Percentiles rank a stretch among this genome's conserved stretches.
These are phyloP conservation scores for Stenotaenia linearis DNA, from an alignment of 2,888 invertebrate species.

Conservation along the genomic window DNA sequence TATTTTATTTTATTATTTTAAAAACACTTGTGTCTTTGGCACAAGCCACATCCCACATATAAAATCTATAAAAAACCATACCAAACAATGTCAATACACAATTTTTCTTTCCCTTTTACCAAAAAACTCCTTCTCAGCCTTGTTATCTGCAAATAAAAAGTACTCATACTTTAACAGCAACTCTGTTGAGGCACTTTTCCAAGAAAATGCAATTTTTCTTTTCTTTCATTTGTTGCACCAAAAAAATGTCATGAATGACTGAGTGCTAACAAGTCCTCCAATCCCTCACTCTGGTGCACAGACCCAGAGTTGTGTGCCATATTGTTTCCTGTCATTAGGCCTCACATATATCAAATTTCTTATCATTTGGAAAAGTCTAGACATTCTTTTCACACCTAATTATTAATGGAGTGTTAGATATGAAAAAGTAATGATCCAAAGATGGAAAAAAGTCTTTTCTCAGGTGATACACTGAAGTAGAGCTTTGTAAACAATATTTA, in stretches of 20 bases:
- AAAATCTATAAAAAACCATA: no score
- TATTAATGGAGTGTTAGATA: not conserved
- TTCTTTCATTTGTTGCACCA: not conserved
- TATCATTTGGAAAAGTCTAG: not conserved
- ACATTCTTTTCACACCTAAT: not conserved
- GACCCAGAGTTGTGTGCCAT: not conserved
- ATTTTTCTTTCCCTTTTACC: no score
- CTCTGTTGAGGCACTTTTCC: not conserved
- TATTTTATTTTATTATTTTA: no score
- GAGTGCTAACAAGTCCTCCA: conserved; percentile 14
- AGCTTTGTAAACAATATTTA: not conserved
- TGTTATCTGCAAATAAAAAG: no score
- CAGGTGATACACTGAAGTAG: not conserved
- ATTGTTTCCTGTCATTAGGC: conserved; percentile 1
- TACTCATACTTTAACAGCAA: no score
- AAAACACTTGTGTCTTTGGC: no score
- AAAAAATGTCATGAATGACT: conserved; percentile 14
- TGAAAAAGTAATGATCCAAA: not conserved
- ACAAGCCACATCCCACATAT: no score
- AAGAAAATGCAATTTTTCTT: not conserved
- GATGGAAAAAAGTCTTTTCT: not conserved
- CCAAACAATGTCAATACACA: no score
- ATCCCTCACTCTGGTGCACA: not conserved
- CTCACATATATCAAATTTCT: not conserved
- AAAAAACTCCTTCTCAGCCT: no score